A percentile compares a stretch with the other conserved stretches of the same genome.
phyloP scores from a whole-genome alignment of 2,888 invertebrate species.

The Drosophila pegasa region DNA sequence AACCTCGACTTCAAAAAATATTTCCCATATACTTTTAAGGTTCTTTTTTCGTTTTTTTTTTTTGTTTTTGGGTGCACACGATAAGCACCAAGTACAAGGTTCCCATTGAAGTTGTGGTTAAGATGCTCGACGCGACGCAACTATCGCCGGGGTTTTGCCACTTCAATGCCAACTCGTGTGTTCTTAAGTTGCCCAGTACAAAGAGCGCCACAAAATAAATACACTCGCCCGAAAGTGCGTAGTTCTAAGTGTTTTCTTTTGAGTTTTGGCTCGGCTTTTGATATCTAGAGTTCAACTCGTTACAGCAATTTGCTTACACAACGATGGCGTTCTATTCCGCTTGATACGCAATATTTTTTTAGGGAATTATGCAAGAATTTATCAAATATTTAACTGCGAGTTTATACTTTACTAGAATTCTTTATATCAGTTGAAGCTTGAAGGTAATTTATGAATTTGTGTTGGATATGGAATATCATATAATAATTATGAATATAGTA shows the following conservation, averaged over 20 bases:
- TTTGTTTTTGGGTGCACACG: constrained; percentile 25
- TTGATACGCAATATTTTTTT: constrained; percentile 8
- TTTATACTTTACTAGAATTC: background rate
- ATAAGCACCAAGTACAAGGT: constrained; percentile 58
- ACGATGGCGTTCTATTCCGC: constrained; percentile 18
- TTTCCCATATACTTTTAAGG: constrained; percentile 9
- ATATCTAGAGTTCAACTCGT: constrained; percentile 30
- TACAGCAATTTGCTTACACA: constrained; percentile 25
- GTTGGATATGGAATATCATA: too few relatives aligned
- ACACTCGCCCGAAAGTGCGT: constrained; percentile 30
- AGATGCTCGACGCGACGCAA: constrained; percentile 52
- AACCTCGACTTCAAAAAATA: constrained; percentile 44
- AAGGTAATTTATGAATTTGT: too few relatives aligned
- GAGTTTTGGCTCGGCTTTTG: constrained; percentile 36
- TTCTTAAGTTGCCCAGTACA: constrained; percentile 45
- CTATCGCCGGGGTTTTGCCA: constrained; percentile 43
- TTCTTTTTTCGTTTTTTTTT: constrained; percentile 11
- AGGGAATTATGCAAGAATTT: constrained; percentile 7
- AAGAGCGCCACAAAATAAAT: constrained; percentile 24
- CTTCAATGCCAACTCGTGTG: constrained; percentile 61
- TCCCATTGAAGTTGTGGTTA: constrained; percentile 35
- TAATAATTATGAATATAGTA: too few relatives aligned
- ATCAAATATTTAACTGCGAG: background rate
- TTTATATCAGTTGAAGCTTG: background rate
- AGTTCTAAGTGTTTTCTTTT: constrained; percentile 23